Evolutionary conservation across 2,797 vertebrate genomes (phyloP).

Genomic region (Choloepus didactylus): DNA sequence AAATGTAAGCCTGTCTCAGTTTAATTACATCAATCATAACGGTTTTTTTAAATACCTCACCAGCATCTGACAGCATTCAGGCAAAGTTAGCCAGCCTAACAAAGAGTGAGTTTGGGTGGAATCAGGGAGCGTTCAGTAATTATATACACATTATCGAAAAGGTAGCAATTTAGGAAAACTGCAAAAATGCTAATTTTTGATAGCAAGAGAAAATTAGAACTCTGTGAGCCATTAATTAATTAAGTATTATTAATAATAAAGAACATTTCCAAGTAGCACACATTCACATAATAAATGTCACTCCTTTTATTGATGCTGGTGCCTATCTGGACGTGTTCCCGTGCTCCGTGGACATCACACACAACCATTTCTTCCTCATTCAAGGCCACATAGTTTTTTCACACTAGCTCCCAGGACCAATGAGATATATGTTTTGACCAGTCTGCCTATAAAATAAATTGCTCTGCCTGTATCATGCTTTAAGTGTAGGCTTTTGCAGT

Average conservation of each 20-base stretch:
- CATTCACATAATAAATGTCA: conserved; percentile 37
- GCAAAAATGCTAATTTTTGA: conserved; percentile 80
- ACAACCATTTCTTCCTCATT: neutral
- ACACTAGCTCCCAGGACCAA: neutral
- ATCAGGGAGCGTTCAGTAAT: conserved; percentile 84
- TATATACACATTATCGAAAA: conserved; percentile 88
- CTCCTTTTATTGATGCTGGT: neutral
- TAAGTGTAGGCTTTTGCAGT: neutral
- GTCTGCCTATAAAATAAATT: neutral
- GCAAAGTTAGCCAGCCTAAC: conserved; percentile 80
- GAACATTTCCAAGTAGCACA: conserved; percentile 17
- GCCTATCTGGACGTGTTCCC: neutral
- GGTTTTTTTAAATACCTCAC: conserved; percentile 71
- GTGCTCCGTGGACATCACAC: neutral
- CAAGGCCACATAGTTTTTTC: neutral
- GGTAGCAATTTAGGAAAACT: conserved; percentile 86
- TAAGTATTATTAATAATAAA: conserved; percentile 79
- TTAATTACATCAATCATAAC: conserved; percentile 86
- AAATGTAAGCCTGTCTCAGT: conserved; percentile 82
- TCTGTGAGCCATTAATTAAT: conserved; percentile 78
- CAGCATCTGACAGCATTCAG: conserved; percentile 81
- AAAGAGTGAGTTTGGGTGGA: conserved; percentile 84
- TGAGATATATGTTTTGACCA: neutral
- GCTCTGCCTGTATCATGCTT: neutral
- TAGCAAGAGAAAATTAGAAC: conserved; percentile 83